Evolutionary conservation across 2,113 vertebrate species (phyloP), one percentile per base, ranked within the genome.

Genomic region (Ornithorhynchus anatinus): DNA sequence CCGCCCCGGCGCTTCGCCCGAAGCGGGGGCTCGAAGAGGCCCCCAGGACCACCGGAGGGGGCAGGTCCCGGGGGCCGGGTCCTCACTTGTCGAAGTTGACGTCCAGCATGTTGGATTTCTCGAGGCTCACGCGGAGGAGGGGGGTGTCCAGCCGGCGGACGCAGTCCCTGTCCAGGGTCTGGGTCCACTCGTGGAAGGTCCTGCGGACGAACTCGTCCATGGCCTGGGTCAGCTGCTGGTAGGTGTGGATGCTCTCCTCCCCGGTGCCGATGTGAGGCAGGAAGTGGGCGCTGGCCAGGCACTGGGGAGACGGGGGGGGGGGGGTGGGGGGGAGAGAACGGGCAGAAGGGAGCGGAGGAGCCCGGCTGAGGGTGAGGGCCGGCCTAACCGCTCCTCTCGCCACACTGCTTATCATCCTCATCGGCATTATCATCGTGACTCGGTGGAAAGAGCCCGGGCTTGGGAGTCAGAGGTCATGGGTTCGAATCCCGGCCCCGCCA

Each of bases 1-100:
- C n/a, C n/a, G n/a, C n/a, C n/a, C n/a, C n/a, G n/a, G n/a, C n/a
- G n/a, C n/a, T n/a, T n/a, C n/a, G n/a, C n/a, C n/a, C n/a, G n/a
- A n/a, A n/a, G n/a, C n/a, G n/a, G n/a, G n/a, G n/a, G n/a, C n/a
- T n/a, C n/a, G n/a, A n/a, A n/a, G n/a, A n/a, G n/a, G n/a, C n/a
- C n/a, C n/a, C n/a, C n/a, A n/a, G n/a, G n/a, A n/a, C n/a, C n/a
- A n/a, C n/a, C n/a, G n/a, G n/a, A n/a, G n/a, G n/a, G n/a, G 37
- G 25, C 12, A 9, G 16, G 25, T 5, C 5, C 2, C 25, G 44
- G 7, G 3, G 13, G 3, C 6, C 8, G 14, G 51, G 5, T n/a
- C 12, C 45, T 7, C 79, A 97, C 96, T 88, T 93, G 90, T 96
- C 93, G 58, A 96, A 96, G 84, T 96, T 96, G 78, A 95, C 64